Base-by-base conservation (phyloP, 2,888 invertebrate genomes). In the Agapostemon virescens region DNA sequence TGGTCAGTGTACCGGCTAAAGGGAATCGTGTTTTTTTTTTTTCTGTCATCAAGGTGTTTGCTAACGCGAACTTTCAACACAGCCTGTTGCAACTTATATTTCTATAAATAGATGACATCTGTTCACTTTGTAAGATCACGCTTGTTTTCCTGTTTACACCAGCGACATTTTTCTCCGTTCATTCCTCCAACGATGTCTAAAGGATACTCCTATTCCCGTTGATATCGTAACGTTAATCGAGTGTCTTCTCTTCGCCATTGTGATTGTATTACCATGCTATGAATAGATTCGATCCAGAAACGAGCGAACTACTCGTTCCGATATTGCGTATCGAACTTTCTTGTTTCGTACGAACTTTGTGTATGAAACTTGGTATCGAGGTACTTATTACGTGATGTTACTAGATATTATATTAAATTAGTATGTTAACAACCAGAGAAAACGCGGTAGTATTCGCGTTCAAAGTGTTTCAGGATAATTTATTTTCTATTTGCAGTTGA, bases 341-440 rank as follows among this genome's bases (percentile, higher is more conserved):
- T 64, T 40, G 20, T 40, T n/a, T 26, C 20, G 58, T 68, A 38
- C 30, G 49, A 49, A 83, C 81, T 83, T 73, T 40, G 73, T 77
- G 73, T 64, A 20, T 69, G 52, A 68, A 36, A 64, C 69, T n/a
- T n/a, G n/a, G n/a, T n/a, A n/a, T n/a, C n/a, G n/a, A n/a, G n/a
- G n/a, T n/a, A n/a, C n/a, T n/a, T n/a, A n/a, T n/a, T n/a, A n/a
- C n/a, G n/a, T n/a, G n/a, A n/a, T n/a, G n/a, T n/a, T n/a, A n/a
- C n/a, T n/a, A n/a, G n/a, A n/a, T n/a, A n/a, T n/a, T n/a, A n/a
- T n/a, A n/a, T n/a, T n/a, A n/a, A n/a, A n/a, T n/a, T n/a, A n/a
- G n/a, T n/a, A n/a, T n/a, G n/a, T n/a, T n/a, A n/a, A n/a, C n/a
- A n/a, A n/a, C n/a, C n/a, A n/a, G n/a, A n/a, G n/a, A n/a, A n/a